phyloP scores from a whole-genome alignment of 2,888 invertebrate genomes.

The Sinohyriopsis cumingii region DNA sequence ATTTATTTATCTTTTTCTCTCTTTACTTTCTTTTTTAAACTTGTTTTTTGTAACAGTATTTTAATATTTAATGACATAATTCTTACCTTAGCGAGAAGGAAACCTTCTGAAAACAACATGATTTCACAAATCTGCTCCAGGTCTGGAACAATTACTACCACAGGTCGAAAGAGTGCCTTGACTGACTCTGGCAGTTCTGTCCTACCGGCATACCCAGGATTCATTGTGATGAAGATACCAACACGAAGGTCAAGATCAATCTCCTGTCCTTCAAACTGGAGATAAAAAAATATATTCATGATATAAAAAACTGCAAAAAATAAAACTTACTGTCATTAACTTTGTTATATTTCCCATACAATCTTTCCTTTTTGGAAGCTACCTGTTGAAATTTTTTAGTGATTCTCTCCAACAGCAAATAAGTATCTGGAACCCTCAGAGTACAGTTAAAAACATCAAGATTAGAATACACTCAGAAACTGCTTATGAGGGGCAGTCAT shows the following conservation, averaged over 20 bases:
- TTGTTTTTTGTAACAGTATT: not conserved
- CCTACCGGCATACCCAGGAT: constrained; percentile 93
- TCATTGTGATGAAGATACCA: constrained; percentile 96
- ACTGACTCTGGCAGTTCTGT: constrained; percentile 91
- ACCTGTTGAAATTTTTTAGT: no score
- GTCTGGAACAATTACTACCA: constrained; percentile 93
- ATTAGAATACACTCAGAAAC: no score
- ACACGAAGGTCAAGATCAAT: constrained; percentile 88
- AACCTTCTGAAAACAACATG: constrained; percentile 93
- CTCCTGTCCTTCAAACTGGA: constrained; percentile 87
- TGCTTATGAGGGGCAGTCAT: no score
- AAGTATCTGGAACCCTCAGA: no score
- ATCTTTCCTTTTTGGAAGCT: no score
- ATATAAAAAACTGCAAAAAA: no score
- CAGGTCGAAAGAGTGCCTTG: constrained; percentile 91
- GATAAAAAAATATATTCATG: not conserved
- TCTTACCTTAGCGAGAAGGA: constrained; percentile 86
- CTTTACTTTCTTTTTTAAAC: not conserved
- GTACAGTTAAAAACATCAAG: no score
- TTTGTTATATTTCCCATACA: no score
- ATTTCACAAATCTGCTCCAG: constrained; percentile 93
- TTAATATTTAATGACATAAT: constrained; percentile 7
- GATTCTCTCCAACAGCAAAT: no score
- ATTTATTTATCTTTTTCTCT: not conserved
- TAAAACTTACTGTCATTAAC: no score